Evolutionary conservation across 1,140 invertebrate species (phyloP), one percentile per base, ranked within the genome.

Genomic region (Sycobia sp.): DNA sequence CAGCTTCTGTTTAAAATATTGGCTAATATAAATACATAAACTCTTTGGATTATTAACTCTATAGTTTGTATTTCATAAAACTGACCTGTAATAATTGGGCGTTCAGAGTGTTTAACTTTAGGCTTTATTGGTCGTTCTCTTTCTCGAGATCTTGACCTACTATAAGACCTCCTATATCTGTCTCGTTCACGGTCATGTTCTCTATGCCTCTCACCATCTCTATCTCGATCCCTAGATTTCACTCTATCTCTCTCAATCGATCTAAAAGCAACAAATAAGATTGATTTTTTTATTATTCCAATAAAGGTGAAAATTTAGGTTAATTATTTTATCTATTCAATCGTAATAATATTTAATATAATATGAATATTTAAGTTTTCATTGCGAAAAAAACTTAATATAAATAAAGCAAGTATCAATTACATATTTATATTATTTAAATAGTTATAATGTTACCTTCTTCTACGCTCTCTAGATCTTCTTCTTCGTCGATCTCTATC

Each of bases 51-150:
- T 32, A 32, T 7, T 11, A 7, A 7, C 11, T 11, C 11, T 32
- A 32, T 11, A 32, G 11, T 7, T 32, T 7, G 11, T 32, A 43
- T 46, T 22, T 46, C 36, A 29, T 11, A 54, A 62, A 61, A 50
- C 11, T 4, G 25, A 82, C 79, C 75, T 66, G 86, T 86, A 16
- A 89, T 82, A 25, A 84, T 75, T 14, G 87, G 87, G 41, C 86
- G 82, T 72, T 88, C 87, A 0, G 75, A 68, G 20, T 58, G 69
- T 69, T 82, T 80, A 1, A 69, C 59, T 61, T 80, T 82, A 0
- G 76, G 74, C 68, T 79, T 83, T 1, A 58, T 47, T 0, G 2
- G 75, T 63, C 41, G 73, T 69, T 82, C 81, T 25, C 76, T 69
- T 32, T 85, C 84, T 27, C 83, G 72, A 7, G 83, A 85, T 71